These are phyloP conservation scores for Lepus americanus DNA, from an alignment of 2,113 vertebrate species.

Conservation along the genomic window DNA sequence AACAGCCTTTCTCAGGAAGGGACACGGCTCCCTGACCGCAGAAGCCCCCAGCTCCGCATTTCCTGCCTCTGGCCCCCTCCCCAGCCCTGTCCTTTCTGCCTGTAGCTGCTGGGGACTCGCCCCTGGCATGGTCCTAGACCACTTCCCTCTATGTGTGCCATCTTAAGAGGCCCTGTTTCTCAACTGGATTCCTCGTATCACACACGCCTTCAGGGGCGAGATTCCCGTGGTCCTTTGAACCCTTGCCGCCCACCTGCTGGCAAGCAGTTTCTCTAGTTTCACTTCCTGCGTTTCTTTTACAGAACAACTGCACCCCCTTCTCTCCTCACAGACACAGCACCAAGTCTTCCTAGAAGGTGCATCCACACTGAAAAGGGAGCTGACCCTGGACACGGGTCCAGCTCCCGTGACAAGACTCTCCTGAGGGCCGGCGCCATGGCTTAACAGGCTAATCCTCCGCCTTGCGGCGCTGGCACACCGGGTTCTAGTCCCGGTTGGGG, in stretches of 20 bases:
- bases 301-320: background rate
- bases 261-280: background rate
- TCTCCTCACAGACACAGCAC: background rate
- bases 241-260: background rate
- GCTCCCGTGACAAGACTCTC: background rate
- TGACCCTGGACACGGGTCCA: background rate
- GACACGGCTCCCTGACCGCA: background rate
- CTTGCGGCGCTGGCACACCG: too few relatives aligned
- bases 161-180: background rate
- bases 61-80: background rate
- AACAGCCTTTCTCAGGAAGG: background rate
- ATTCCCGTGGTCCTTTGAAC: background rate
- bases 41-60: background rate
- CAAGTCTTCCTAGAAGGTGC: background rate
- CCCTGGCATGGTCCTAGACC: rapidly evolving
- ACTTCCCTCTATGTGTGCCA: background rate
- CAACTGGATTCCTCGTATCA: background rate
- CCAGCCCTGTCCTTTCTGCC: background rate
- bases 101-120: background rate
- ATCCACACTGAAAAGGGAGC: background rate
- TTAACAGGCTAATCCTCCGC: too few relatives aligned
- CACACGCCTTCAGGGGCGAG: background rate
- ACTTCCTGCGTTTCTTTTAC: background rate
- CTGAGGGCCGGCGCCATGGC: background rate
- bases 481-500: too few relatives aligned